Conservation (phyloP, 2,888 invertebrate genomes). For the Idaea dimidiata region DNA sequence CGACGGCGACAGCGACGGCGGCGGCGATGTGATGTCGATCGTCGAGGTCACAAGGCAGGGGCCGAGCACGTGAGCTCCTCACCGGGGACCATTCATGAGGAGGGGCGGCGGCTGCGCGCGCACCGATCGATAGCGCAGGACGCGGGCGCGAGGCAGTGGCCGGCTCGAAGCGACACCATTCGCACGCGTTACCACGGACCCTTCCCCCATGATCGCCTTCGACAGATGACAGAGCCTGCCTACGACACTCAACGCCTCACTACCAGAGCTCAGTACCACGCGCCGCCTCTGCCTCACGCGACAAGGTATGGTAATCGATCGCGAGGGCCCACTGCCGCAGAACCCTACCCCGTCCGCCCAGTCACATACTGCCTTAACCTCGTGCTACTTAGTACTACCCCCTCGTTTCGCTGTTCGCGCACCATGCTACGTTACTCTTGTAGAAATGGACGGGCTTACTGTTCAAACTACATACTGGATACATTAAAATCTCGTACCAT, state of each 20-base stretch:
- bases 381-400: slow-evolving; percentile 3
- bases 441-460: neutral
- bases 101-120: slow-evolving; percentile 73
- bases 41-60: slow-evolving; percentile 45
- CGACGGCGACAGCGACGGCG: neutral
- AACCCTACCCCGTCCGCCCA: slow-evolving; percentile 39
- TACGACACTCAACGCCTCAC: slow-evolving; percentile 51
- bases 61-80: slow-evolving; percentile 72
- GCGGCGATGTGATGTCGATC: slow-evolving; percentile 35
- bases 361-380: slow-evolving; percentile 11
- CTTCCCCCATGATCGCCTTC: slow-evolving; percentile 63
- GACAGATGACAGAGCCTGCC: slow-evolving; percentile 79
- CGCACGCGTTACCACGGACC: slow-evolving; percentile 53
- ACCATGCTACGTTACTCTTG: neutral
- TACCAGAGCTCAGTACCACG: slow-evolving; percentile 55
- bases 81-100: slow-evolving; percentile 72
- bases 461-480: neutral
- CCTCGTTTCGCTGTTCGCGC: neutral
- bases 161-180: slow-evolving; percentile 66
- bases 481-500: too few species aligned
- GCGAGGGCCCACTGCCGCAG: slow-evolving; percentile 32
- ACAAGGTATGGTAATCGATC: slow-evolving; percentile 74
- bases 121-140: slow-evolving; percentile 59
- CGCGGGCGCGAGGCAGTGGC: slow-evolving; percentile 63
- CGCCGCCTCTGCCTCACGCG: slow-evolving; percentile 42